These are phyloP conservation scores for Vanessa cardui DNA, from an alignment of 2,888 invertebrate genomes.

Conservation along the genomic window DNA sequence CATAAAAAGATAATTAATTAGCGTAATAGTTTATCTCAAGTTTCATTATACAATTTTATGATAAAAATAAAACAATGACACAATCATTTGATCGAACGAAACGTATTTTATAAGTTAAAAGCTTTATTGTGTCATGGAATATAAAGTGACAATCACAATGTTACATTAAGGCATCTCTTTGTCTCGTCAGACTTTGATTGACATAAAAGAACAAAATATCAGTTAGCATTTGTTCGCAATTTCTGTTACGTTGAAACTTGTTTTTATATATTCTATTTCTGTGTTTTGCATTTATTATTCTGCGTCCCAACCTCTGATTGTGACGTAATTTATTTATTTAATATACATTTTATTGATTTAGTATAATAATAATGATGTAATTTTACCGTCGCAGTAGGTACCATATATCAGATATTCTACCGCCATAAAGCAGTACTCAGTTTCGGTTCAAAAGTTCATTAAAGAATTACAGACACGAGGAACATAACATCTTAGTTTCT, in stretches of 20 bases:
- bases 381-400: too few species aligned
- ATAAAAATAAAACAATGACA: too few species aligned
- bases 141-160: conserved; percentile 21
- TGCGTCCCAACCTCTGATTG: background rate
- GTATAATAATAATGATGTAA: too few species aligned
- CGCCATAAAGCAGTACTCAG: too few species aligned
- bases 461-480: too few species aligned
- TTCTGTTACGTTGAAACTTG: background rate
- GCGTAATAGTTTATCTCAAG: background rate
- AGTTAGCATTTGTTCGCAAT: background rate
- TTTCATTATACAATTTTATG: background rate
- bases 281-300: background rate
- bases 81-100: background rate
- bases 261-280: background rate
- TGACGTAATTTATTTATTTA: background rate
- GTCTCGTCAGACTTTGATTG: conserved; percentile 9
- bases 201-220: conserved; percentile 5
- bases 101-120: conserved; percentile 23
- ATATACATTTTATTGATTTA: too few species aligned
- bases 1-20: too few species aligned
- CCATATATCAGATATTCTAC: too few species aligned
- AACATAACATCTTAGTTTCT: too few species aligned
- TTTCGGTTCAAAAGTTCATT: too few species aligned
- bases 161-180: conserved; percentile 10
- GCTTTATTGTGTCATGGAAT: conserved; percentile 24